Conservation (phyloP, 2,113 vertebrate genomes). For the Malurus melanocephalus region DNA sequence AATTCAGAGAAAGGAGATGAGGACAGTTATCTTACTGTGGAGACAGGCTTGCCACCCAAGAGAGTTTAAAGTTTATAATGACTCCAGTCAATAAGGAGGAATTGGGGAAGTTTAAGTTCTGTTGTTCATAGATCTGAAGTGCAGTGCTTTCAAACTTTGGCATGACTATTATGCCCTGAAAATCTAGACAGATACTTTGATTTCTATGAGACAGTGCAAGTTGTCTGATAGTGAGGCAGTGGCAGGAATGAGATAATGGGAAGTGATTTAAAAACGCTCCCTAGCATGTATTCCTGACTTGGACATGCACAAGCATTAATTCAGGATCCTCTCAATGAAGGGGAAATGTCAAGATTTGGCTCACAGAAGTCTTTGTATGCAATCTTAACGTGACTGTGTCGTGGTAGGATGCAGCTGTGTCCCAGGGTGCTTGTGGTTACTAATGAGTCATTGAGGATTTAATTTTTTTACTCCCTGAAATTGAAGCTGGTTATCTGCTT, state of each 20-base stretch:
- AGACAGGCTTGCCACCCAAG: not conserved
- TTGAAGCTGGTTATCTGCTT: not conserved
- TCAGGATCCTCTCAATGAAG: not conserved
- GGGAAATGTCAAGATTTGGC: not conserved
- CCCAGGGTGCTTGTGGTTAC: not conserved
- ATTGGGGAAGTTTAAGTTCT: not conserved
- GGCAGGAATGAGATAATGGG: not conserved
- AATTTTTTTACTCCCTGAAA: not conserved
- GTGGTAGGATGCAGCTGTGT: not conserved
- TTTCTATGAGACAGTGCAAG: fast-evolving
- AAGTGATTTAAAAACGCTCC: not conserved
- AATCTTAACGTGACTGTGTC: not conserved
- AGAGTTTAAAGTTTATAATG: not conserved
- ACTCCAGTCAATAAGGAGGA: not conserved
- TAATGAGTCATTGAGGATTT: not conserved
- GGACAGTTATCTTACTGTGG: not conserved
- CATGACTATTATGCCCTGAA: not conserved
- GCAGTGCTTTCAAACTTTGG: not conserved
- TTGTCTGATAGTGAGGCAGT: not conserved
- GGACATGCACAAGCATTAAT: fast-evolving
- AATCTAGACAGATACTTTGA: not conserved
- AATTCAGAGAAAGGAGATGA: not conserved
- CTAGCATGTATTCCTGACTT: not conserved
- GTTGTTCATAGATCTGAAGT: not conserved
- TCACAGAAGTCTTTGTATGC: not conserved